Evolutionary conservation across 2,797 vertebrate genomes (phyloP), one percentile per base, ranked within the genome.

Genomic region (Bryconaethiops microstoma): DNA sequence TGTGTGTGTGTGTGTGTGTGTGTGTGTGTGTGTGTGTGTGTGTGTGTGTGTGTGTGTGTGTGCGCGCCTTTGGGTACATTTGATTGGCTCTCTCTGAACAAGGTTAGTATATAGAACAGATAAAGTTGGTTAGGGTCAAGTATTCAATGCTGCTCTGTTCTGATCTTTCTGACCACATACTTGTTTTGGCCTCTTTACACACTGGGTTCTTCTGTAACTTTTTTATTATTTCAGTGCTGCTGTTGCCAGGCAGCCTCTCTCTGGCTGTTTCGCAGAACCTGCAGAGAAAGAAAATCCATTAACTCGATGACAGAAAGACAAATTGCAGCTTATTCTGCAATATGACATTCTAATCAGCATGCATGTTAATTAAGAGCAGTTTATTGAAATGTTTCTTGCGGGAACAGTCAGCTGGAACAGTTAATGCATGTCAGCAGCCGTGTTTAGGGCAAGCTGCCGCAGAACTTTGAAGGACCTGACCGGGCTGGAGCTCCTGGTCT

Each of bases 261-360:
- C 29, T n/a, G 70, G 50, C 52, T 8, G 17, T 72, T 72, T 57
- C 52, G 9, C 78, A 67, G 50, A 25, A 65, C 39, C 52, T 60
- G 79, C 12, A 39, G 83, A 86, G 79, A 12, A 54, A 42, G 86
- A 85, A 90, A 92, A 90, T 91, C 86, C 88, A 88, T 93, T 92
- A 91, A 91, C 86, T 92, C 42, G 82, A 89, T 95, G 94, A 96
- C 95, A 95, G 84, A 86, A 94, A 94, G 95, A 96, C 92, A 90
- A 91, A 96, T 96, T 93, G 88, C 89, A 80, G 82, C 92, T 90
- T 92, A 84, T 95, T 95, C 92, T 91, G 90, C 92, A 95, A 93
- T 88, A 90, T 95, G 94, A 94, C 94, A 93, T 92, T 94, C 90
- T 95, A 94, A 96, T 96, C 80, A 82, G 88, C 90, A 86, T 87